These are phyloP conservation scores for Nesoenas mayeri DNA, from an alignment of 2,113 vertebrate genomes.

Conservation along the genomic window DNA sequence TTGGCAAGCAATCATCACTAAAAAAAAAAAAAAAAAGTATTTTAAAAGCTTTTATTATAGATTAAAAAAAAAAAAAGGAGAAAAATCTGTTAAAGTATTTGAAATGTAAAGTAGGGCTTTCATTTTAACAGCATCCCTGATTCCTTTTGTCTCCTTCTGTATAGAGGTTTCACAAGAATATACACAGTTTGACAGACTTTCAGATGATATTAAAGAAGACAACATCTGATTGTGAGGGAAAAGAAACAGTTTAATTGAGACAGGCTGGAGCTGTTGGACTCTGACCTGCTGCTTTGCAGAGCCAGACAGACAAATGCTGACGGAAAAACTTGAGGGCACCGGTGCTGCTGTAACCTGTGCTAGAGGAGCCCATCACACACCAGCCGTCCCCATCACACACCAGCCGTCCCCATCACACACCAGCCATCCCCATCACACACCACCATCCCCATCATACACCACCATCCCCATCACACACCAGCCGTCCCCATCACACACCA, in stretches of 20 bases:
- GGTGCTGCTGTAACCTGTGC: too few species aligned
- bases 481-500: too few species aligned
- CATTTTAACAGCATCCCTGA: slow-evolving; percentile 33
- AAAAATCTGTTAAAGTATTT: slow-evolving; percentile 33
- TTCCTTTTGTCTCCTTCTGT: slow-evolving; percentile 46
- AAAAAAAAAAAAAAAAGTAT: background rate
- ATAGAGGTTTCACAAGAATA: slow-evolving; percentile 36
- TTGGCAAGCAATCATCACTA: background rate
- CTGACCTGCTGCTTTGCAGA: background rate
- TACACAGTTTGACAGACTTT: slow-evolving; percentile 38
- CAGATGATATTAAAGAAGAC: slow-evolving; percentile 8
- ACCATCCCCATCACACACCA: too few species aligned
- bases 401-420: too few species aligned
- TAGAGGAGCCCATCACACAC: too few species aligned
- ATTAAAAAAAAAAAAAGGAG: background rate
- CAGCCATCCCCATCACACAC: too few species aligned
- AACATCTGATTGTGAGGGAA: background rate
- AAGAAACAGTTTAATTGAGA: background rate
- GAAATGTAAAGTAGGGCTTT: slow-evolving; percentile 60
- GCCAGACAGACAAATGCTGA: rapidly evolving
- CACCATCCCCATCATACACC: too few species aligned
- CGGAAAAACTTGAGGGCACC: background rate
- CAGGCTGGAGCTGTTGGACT: background rate
- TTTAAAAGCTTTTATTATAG: slow-evolving; percentile 34
- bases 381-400: too few species aligned